Evolutionary conservation across 1,140 invertebrate genomes (phyloP), one percentile per base, ranked within the genome.

Genomic region (Apolygus lucorum): DNA sequence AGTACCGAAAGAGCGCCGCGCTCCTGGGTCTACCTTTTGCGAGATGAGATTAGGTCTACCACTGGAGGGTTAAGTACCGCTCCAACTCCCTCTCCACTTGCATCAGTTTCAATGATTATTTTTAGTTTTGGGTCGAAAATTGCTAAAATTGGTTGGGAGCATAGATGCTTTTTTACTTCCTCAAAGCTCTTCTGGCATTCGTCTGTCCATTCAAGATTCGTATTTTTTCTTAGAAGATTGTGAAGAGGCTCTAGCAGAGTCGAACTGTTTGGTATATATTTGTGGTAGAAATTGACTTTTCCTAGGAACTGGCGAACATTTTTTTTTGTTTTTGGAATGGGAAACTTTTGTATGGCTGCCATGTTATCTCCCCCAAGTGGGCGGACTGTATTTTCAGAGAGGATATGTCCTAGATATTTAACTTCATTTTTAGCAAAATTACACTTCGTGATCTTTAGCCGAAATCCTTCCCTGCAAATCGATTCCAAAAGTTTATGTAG

Each of bases 21-120:
- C n/a, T n/a, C n/a, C n/a, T n/a, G n/a, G n/a, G n/a, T n/a, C n/a
- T n/a, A n/a, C n/a, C n/a, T n/a, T n/a, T n/a, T n/a, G n/a, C n/a
- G n/a, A n/a, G n/a, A n/a, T n/a, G n/a, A n/a, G n/a, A n/a, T n/a
- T n/a, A n/a, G n/a, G n/a, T n/a, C n/a, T n/a, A n/a, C n/a, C n/a
- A n/a, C n/a, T n/a, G n/a, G n/a, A n/a, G n/a, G n/a, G n/a, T n/a
- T n/a, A 28, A 78, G 66, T 2, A 79, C 62, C 26, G 78, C 49
- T 1, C 49, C 62, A 22, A 63, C 27, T 14, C 62, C 62, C 1
- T 17, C 24, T 28, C 26, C 21, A 54, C 34, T 72, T 1, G 78
- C 77, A 74, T 79, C 77, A 65, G 77, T 78, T 28, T 77, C 76
- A 8, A 78, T 77, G 1, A 74, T n/a, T 8, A 77, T 74, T 62